A percentile compares a stretch with the other conserved stretches of the same genome.
These are phyloP conservation scores for Miniopterus natalensis DNA, from an alignment of 2,113 vertebrate species.

Conservation along the genomic window DNA sequence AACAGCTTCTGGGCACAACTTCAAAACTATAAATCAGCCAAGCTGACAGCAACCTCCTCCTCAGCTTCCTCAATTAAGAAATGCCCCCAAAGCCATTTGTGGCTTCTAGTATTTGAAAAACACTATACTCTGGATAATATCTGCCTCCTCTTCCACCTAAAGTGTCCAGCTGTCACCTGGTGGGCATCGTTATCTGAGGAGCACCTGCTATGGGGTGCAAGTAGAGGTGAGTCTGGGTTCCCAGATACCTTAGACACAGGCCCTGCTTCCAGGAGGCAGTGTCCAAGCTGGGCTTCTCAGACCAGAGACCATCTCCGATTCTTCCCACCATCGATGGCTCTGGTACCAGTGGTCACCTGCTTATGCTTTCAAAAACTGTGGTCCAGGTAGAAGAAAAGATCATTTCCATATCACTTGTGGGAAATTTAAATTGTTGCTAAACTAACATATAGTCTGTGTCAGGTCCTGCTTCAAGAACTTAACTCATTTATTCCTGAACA, in stretches of 20 bases:
- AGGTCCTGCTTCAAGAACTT: not conserved
- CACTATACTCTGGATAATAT: not conserved
- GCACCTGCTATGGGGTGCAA: not conserved
- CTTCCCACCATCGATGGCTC: not conserved
- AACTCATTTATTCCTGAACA: not conserved
- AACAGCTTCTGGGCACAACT: constrained; percentile 79
- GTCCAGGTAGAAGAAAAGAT: not conserved
- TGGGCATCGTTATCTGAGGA: not conserved
- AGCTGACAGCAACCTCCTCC: not conserved
- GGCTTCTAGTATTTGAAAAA: not conserved
- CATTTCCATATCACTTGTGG: not conserved
- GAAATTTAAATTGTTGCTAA: not conserved
- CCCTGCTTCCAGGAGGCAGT: no score
- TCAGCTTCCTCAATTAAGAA: constrained; percentile 41
- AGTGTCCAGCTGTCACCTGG: accelerated
- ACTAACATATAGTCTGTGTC: not conserved
- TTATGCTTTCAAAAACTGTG: not conserved
- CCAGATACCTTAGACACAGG: not conserved
- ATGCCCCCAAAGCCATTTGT: not conserved
- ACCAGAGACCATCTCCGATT: not conserved
- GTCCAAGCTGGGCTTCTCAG: not conserved
- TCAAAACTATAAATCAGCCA: constrained; percentile 66
- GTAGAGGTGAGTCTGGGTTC: not conserved
- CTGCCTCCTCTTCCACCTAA: not conserved
- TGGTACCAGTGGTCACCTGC: no score